Percentiles rank a stretch among this genome's conserved stretches.
Evolutionary conservation across 30 jellyfish, hydroid and myxozoan genomes (phyloP).

Genomic region (Sanderia malayensis): DNA sequence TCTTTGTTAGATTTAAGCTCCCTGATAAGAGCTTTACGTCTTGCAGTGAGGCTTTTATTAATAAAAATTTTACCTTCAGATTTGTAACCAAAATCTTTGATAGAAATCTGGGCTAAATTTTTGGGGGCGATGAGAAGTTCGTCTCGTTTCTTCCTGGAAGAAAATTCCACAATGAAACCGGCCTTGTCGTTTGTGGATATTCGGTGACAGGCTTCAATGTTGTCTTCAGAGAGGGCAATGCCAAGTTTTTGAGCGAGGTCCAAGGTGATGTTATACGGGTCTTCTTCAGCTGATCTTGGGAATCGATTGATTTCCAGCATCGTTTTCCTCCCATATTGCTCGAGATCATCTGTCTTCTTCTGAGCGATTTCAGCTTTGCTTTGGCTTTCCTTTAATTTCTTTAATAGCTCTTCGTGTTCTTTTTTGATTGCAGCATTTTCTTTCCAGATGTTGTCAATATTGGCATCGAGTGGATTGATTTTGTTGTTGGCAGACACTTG

Average conservation of each 20-base stretch:
- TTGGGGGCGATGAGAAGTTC: neutral
- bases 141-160: neutral
- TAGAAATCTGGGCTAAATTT: neutral
- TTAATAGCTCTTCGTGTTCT: too few relatives aligned
- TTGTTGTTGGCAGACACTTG: too few relatives aligned
- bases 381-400: too few relatives aligned
- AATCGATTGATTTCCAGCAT: neutral
- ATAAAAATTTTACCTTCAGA: too few relatives aligned
- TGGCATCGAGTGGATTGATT: too few relatives aligned
- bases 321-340: conserved; percentile 7
- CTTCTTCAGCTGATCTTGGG: conserved; percentile 2
- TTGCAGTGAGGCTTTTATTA: too few relatives aligned
- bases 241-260: neutral
- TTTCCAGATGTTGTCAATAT: too few relatives aligned
- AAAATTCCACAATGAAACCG: neutral
- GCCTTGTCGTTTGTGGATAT: neutral
- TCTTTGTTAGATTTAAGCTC: too few relatives aligned
- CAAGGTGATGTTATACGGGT: neutral
- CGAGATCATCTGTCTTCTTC: too few relatives aligned
- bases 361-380: too few relatives aligned
- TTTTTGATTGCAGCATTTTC: too few relatives aligned
- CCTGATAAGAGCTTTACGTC: too few relatives aligned
- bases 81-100: neutral
- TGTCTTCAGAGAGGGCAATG: neutral
- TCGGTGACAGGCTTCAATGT: conserved; percentile 11